Percentiles rank a stretch among this genome's conserved stretches.
Conservation (phyloP, 2,113 vertebrate species). For the Elaphurus davidianus region DNA sequence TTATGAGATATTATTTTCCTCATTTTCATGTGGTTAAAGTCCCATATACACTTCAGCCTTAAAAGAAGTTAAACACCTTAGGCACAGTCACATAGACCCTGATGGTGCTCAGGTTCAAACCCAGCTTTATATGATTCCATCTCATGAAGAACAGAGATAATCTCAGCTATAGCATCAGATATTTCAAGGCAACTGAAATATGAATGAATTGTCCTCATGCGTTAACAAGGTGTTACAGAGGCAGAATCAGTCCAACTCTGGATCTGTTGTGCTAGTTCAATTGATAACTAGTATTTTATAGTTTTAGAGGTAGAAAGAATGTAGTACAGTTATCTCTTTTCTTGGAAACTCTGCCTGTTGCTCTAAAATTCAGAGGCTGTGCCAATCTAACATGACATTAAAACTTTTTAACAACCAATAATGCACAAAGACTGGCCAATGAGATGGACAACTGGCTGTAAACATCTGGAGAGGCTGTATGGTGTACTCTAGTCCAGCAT, state of each 20-base stretch:
- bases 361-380: neutral
- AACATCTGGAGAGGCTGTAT: neutral
- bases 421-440: neutral
- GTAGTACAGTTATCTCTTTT: neutral
- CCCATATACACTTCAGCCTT: neutral
- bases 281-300: constrained; percentile 7
- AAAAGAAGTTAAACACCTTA: neutral
- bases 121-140: neutral
- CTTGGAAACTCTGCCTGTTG: neutral
- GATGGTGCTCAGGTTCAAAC: neutral
- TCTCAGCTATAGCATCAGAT: neutral
- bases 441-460: neutral
- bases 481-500: neutral
- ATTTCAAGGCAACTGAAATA: neutral
- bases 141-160: neutral
- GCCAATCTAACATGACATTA: neutral
- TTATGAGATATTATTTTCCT: neutral
- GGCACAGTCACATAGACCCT: neutral
- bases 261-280: neutral
- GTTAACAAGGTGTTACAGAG: neutral
- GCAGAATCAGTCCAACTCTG: neutral
- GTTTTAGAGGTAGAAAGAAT: neutral
- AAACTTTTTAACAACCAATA: neutral
- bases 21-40: neutral
- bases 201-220: neutral